Percentiles rank a stretch among this genome's conserved stretches.
These are phyloP conservation scores for Emys orbicularis DNA, from an alignment of 2,797 vertebrate species.

Conservation along the genomic window DNA sequence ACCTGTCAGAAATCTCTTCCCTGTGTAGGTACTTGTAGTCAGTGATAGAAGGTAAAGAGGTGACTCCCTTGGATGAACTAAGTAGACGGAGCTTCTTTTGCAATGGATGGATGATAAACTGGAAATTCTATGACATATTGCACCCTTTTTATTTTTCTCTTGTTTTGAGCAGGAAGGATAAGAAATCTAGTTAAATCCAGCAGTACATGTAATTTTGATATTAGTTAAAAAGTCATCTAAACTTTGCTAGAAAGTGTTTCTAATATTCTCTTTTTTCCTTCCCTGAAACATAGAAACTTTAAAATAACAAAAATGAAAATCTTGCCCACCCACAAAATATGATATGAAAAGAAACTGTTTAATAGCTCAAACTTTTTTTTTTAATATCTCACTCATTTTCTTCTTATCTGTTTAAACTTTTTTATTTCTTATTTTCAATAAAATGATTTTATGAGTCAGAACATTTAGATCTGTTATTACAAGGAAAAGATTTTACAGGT, in stretches of 20 bases:
- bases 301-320: constrained; percentile 47
- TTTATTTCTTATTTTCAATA: constrained; percentile 70
- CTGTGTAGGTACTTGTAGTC: background rate
- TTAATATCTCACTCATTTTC: constrained; percentile 56
- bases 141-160: background rate
- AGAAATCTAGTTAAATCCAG: background rate
- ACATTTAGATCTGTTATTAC: constrained; percentile 69
- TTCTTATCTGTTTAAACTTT: constrained; percentile 42
- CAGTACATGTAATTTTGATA: background rate
- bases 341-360: constrained; percentile 37
- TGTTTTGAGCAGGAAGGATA: background rate
- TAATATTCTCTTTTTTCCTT: constrained; percentile 37
- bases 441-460: constrained; percentile 67
- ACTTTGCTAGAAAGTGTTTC: constrained; percentile 57
- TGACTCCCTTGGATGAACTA: background rate
- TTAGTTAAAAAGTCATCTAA: constrained; percentile 36
- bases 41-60: background rate
- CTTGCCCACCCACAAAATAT: background rate
- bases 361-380: constrained; percentile 29
- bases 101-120: constrained; percentile 1
- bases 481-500: constrained; percentile 68
- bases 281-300: constrained; percentile 23
- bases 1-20: background rate
- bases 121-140: background rate
- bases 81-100: constrained; percentile 6